Evolutionary conservation across 2,113 vertebrate species (phyloP), one percentile per base, ranked within the genome.

Genomic region (Pholis gunnellus): DNA sequence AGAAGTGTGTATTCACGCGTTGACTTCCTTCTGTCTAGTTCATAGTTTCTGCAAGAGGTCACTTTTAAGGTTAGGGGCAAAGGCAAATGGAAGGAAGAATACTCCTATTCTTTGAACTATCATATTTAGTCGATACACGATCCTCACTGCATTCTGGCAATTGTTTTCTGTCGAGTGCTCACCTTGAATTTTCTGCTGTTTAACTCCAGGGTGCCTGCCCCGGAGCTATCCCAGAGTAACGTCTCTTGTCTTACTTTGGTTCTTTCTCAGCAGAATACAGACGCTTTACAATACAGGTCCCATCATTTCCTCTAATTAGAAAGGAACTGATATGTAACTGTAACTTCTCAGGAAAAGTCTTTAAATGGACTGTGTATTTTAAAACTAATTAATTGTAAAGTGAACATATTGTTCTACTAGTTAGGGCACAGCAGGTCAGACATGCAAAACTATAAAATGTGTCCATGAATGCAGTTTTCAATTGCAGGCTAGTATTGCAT

Each of bases 161-260:
- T 77, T 68, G 22, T 57, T 36, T 72, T 73, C 25, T 61, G 40
- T 22, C 38, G 36, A 57, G 46, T 50, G 38, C 56, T 81, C 9
- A 11, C 25, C 52, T 46, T 44, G 22, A 4, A 50, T 60, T 18
- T 71, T 69, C 63, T 59, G 40, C 48, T 70, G 25, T 75, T 73
- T 79, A 42, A 56, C 13, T 73, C 59, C 29, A 20, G 15, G 29
- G 15, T 6, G 17, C 6, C 15, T 1, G 20, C 17, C 18, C n/a
- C 44, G 67, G 34, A 22, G 46, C 44, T 31, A 27, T 50, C 6
- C 13, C 56, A 13, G 22, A 60, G n/a, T 17, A 31, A 60, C 22
- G 6, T 50, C 9, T 52, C 38, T 38, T 38, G 38, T 38, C 38
- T 38, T 8, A 38, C 38, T 38, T 38, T 5, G 38, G 34, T 44